Percentiles rank a stretch among this genome's conserved stretches.
Evolutionary conservation across 2,888 invertebrate species (phyloP).

Genomic region (Euzetes globulus): DNA sequence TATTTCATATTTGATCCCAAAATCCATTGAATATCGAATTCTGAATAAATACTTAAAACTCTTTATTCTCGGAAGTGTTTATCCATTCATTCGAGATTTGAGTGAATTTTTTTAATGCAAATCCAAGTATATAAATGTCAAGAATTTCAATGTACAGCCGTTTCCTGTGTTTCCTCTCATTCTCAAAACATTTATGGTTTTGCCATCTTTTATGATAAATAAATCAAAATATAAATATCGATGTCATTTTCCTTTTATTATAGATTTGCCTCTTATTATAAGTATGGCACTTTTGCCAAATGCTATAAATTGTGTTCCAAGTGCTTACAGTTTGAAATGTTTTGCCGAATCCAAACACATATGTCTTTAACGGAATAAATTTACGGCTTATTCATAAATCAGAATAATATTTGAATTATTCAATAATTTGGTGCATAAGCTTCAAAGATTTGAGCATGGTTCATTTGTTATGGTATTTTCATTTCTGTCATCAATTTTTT

Average conservation of each 20-base stretch:
- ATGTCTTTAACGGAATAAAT: neutral
- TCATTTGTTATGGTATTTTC: too few relatives aligned
- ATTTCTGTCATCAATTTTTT: neutral
- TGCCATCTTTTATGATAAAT: neutral
- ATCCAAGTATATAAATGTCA: neutral
- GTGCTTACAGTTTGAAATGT: neutral
- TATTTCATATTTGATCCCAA: neutral
- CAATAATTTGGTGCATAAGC: neutral
- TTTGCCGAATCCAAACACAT: neutral
- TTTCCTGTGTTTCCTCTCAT: neutral
- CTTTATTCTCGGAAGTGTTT: neutral
- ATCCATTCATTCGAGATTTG: neutral
- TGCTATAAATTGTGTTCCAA: neutral
- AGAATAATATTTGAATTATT: neutral
- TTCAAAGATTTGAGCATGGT: neutral
- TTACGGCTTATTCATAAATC: neutral
- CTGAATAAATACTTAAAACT: neutral
- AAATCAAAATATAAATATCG: constrained; percentile 11
- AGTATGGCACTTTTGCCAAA: neutral
- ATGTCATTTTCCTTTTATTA: constrained; percentile 5
- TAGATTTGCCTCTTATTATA: constrained; percentile 2
- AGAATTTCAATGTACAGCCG: neutral
- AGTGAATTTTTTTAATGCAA: neutral
- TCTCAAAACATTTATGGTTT: neutral
- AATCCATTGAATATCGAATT: neutral